Evolutionary conservation across 2,797 vertebrate genomes (phyloP).

Genomic region (Pipistrellus kuhlii): DNA sequence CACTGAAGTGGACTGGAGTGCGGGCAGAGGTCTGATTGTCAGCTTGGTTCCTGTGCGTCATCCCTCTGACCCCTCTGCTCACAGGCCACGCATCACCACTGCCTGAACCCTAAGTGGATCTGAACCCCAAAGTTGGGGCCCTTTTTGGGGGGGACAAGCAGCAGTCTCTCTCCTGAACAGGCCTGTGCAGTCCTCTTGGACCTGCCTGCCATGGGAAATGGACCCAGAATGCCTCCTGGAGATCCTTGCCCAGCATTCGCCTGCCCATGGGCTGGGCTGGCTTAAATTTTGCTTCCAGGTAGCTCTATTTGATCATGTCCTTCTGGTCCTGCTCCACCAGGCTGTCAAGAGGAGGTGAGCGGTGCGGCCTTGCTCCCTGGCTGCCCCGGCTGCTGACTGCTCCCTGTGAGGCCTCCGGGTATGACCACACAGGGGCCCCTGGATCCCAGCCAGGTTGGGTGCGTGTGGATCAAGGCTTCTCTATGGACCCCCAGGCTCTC

Average conservation of each 20-base stretch:
- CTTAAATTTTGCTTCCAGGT: neutral
- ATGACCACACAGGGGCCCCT: neutral
- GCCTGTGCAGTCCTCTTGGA: neutral
- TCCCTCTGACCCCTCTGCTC: neutral
- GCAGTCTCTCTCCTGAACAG: neutral
- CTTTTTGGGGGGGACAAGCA: neutral
- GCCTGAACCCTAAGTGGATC: neutral
- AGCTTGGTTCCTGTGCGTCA: neutral
- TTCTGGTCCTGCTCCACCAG: neutral
- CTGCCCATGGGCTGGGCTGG: neutral
- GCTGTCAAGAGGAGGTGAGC: neutral
- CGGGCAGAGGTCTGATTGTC: neutral
- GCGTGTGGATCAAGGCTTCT: neutral
- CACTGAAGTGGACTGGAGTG: too few relatives aligned
- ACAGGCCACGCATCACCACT: neutral
- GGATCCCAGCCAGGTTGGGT: neutral
- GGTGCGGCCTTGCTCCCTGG: accelerated
- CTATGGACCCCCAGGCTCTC: neutral
- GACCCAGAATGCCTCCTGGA: neutral
- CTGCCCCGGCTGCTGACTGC: neutral
- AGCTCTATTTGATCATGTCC: accelerated
- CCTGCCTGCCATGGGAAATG: neutral
- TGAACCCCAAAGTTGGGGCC: neutral
- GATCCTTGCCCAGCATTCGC: neutral
- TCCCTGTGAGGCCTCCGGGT: neutral